These are phyloP conservation scores for Rostratula benghalensis DNA, from an alignment of 2,113 vertebrate species.

Conservation along the genomic window DNA sequence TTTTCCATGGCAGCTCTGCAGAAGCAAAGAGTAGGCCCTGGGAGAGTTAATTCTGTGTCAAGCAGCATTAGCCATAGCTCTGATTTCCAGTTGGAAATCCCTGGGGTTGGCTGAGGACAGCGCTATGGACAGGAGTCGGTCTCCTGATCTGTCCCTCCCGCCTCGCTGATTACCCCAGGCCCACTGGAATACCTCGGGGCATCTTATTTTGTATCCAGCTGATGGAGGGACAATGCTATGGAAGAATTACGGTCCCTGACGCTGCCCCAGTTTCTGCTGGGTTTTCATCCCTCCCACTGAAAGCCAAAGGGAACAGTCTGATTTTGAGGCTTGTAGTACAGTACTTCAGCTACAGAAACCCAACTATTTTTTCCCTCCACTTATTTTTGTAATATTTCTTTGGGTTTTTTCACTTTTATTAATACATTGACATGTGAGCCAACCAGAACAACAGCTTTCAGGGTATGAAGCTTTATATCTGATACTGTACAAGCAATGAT, in stretches of 20 bases:
- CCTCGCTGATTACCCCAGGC: not conserved
- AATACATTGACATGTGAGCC: not conserved
- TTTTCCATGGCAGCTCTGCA: constrained; percentile 1
- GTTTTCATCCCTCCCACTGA: not conserved
- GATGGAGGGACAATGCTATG: not conserved
- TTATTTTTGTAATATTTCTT: not conserved
- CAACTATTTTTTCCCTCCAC: not conserved
- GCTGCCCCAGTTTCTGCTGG: not conserved
- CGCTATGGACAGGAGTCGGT: not conserved
- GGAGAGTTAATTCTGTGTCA: constrained; percentile 67
- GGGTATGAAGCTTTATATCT: not conserved
- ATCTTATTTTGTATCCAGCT: not conserved
- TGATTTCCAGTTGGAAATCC: constrained; percentile 62
- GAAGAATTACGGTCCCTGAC: not conserved
- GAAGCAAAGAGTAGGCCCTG: constrained; percentile 8
- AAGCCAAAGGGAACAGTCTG: not conserved
- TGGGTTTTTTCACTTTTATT: not conserved
- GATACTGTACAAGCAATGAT: not conserved
- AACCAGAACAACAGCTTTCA: not conserved
- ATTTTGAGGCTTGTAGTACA: not conserved
- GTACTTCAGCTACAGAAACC: not conserved
- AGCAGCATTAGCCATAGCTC: constrained; percentile 58
- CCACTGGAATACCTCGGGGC: not conserved
- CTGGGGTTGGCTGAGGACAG: constrained; percentile 53
- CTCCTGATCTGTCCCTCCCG: not conserved